phyloP scores from a whole-genome alignment of 2,888 invertebrate genomes.

The Cephus pulcher region DNA sequence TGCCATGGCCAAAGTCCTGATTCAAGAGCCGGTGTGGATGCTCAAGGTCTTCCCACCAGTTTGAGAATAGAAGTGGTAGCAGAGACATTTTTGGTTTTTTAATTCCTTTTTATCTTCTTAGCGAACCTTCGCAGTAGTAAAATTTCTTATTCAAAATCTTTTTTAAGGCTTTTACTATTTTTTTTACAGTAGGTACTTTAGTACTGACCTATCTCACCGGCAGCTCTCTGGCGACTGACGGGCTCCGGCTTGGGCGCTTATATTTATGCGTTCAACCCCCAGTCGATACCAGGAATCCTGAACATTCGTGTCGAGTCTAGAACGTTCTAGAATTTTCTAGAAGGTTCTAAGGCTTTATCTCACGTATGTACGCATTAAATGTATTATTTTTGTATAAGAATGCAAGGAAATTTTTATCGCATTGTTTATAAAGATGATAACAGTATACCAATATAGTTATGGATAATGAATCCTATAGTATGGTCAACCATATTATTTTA shows the following conservation, averaged over 20 bases:
- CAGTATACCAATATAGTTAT: neutral
- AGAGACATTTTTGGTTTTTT: constrained; percentile 56
- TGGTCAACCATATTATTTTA: neutral
- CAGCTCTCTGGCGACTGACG: neutral
- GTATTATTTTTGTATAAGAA: neutral
- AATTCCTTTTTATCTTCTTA: neutral
- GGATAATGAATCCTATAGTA: neutral
- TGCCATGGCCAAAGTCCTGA: constrained; percentile 81
- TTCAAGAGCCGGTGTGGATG: constrained; percentile 81
- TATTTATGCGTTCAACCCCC: neutral
- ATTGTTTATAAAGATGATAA: neutral
- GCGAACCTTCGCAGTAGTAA: neutral
- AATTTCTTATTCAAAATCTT: neutral
- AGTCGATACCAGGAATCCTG: neutral
- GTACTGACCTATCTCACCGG: neutral
- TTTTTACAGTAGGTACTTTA: neutral
- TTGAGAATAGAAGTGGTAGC: constrained; percentile 64
- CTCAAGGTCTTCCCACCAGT: constrained; percentile 67
- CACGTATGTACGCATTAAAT: neutral
- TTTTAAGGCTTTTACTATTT: neutral
- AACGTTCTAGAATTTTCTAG: neutral
- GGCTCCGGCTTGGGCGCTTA: neutral
- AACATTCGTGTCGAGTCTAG: neutral
- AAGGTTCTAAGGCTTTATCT: neutral
- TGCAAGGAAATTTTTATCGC: neutral